phyloP scores from a whole-genome alignment of 2,888 invertebrate species.

The Eledone cirrhosa region DNA sequence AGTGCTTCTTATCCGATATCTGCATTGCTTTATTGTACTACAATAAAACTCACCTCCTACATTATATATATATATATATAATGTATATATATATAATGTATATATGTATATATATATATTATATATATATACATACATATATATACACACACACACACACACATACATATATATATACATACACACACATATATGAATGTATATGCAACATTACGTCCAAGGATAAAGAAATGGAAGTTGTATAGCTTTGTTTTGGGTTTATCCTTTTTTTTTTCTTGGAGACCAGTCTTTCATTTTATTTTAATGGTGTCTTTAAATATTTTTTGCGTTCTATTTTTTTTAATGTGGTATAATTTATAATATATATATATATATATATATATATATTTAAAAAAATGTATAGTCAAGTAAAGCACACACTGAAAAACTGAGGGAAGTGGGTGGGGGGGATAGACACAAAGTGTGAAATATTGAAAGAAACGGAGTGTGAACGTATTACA shows the following conservation, averaged over 20 bases:
- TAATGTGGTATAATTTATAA: not conserved
- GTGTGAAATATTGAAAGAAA: not conserved
- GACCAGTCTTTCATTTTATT: not conserved
- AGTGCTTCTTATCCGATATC: too few species aligned
- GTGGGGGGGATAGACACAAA: not conserved
- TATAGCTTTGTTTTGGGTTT: not conserved
- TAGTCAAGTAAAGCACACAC: conserved; percentile 17
- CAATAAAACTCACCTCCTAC: too few species aligned
- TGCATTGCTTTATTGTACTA: too few species aligned
- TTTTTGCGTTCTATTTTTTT: conserved; percentile 10
- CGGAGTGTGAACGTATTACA: not conserved
- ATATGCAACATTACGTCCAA: conserved; percentile 9
- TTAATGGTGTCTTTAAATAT: not conserved
- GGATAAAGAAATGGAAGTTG: not conserved
- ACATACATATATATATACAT: too few species aligned
- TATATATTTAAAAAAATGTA: not conserved
- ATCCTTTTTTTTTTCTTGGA: not conserved
- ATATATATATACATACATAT: not conserved
- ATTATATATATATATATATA: not conserved
- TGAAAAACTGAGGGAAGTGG: conserved; percentile 4
- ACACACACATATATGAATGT: not conserved
- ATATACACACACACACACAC: too few species aligned
- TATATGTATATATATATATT: too few species aligned
- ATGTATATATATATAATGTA: not conserved
- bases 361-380: not conserved